phyloP scores from a whole-genome alignment of 92 coral and sea anemone species.

The Parazoanthus atlanticus region DNA sequence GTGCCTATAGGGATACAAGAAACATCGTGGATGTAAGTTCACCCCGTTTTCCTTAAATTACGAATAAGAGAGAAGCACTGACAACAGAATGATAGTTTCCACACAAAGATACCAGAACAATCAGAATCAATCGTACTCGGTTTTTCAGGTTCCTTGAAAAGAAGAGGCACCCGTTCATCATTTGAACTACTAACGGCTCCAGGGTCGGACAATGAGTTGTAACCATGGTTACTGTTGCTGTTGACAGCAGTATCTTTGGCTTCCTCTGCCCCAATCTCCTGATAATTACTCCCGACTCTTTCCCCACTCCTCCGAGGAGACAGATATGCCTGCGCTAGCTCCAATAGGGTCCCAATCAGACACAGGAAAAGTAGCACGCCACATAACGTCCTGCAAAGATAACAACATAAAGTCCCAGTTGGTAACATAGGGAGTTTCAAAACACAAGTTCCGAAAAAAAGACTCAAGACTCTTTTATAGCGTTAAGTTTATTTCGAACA shows the following conservation, averaged over 20 bases:
- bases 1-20: slow-evolving; percentile 50
- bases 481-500: no score
- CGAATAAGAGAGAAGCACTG: slow-evolving; percentile 59
- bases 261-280: not conserved
- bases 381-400: slow-evolving; percentile 61
- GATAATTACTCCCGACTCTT: not conserved
- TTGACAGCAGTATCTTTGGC: not conserved
- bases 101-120: not conserved
- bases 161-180: not conserved
- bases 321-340: slow-evolving; percentile 19
- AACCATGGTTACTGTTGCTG: not conserved
- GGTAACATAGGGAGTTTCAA: not conserved
- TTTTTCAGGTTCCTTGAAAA: not conserved
- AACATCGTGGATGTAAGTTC: no score
- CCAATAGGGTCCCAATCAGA: slow-evolving; percentile 77
- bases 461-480: no score
- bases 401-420: not conserved
- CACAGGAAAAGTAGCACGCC: slow-evolving; percentile 70
- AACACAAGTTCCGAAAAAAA: not conserved
- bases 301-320: not conserved
- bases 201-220: not conserved
- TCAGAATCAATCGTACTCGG: not conserved
- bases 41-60: no score
- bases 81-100: slow-evolving; percentile 42
- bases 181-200: not conserved